Conservation (phyloP, 1,140 invertebrate species). For the Lucilia sericata region DNA sequence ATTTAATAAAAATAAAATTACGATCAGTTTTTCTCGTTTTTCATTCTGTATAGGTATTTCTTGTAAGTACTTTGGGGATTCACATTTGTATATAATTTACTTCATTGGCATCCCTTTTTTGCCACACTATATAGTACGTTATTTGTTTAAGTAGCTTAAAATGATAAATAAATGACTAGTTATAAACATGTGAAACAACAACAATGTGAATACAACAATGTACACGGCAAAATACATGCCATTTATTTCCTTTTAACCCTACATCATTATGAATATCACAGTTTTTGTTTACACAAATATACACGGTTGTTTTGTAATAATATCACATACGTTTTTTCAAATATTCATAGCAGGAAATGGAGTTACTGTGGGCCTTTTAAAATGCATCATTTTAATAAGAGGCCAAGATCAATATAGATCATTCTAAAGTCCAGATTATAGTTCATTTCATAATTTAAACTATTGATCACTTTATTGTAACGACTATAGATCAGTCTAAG, state of each 20-base stretch:
- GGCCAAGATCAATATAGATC: no score
- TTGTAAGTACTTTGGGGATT: no score
- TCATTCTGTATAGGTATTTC: no score
- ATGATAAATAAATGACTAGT: slow-evolving; percentile 18
- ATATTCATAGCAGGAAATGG: no score
- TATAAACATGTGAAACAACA: slow-evolving; percentile 10
- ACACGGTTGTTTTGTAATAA: slow-evolving; percentile 14
- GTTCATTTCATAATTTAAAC: no score
- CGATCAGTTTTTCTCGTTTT: no score
- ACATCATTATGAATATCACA: slow-evolving; percentile 9
- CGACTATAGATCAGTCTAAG: no score
- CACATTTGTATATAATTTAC: neutral
- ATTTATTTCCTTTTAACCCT: neutral
- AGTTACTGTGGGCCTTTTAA: no score
- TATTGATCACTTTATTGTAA: no score
- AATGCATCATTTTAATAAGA: no score
- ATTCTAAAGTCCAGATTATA: no score
- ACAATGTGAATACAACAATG: neutral
- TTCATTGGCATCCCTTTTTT: neutral
- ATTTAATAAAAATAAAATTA: no score
- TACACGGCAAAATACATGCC: neutral
- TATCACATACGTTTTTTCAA: neutral
- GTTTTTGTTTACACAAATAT: slow-evolving; percentile 12
- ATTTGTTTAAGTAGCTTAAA: neutral
- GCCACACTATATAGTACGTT: neutral